Evolutionary conservation across 1,140 invertebrate genomes (phyloP).

Genomic region (Zophobas atratus): DNA sequence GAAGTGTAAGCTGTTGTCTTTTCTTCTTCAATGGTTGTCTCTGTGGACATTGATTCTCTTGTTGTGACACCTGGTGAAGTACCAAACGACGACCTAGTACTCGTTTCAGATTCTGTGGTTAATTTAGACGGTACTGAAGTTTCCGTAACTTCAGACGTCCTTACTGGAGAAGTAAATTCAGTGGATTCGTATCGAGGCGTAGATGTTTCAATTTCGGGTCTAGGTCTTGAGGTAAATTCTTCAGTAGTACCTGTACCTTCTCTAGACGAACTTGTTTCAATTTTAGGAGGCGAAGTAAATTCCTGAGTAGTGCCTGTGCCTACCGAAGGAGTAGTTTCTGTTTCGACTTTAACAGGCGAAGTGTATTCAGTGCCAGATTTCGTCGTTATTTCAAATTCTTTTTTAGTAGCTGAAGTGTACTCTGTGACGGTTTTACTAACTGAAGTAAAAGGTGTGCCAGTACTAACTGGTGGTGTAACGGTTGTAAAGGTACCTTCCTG

Average conservation of each 20-base stretch:
- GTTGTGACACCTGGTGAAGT: too few species aligned
- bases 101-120: background rate
- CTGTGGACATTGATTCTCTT: too few species aligned
- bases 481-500: too few species aligned
- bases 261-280: slow-evolving; percentile 15
- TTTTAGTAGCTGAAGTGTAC: too few species aligned
- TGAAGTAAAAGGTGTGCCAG: too few species aligned
- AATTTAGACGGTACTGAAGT: background rate
- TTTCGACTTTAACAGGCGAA: slow-evolving; percentile 32
- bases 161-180: slow-evolving; percentile 4
- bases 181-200: background rate
- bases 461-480: too few species aligned
- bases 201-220: slow-evolving; percentile 25
- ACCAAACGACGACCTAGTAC: background rate
- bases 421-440: too few species aligned
- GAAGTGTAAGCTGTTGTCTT: background rate
- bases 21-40: too few species aligned
- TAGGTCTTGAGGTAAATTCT: slow-evolving; percentile 8
- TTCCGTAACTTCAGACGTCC: slow-evolving; percentile 5
- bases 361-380: slow-evolving; percentile 15
- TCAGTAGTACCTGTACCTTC: background rate
- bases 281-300: slow-evolving; percentile 26
- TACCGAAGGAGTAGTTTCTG: background rate
- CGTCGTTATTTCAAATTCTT: slow-evolving; percentile 5
- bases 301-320: background rate